Base-by-base conservation (phyloP, 2,113 vertebrate genomes). In the Stomatorhinus ivindoensis region DNA sequence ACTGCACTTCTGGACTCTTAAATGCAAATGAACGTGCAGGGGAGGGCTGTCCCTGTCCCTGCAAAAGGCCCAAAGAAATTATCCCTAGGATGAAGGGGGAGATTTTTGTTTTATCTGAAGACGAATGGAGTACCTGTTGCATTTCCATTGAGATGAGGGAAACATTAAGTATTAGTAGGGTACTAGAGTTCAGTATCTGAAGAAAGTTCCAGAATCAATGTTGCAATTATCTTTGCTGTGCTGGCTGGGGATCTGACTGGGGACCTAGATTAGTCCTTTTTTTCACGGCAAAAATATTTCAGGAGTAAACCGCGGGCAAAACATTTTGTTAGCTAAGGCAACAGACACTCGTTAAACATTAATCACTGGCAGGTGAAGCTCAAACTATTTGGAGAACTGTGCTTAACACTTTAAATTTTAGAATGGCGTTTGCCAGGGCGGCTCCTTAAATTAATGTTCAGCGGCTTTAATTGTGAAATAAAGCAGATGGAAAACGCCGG, bases 391-490 rank as follows among this genome's bases (percentile, higher is more conserved):
- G 50, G 47, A 53, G 48, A 53, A 69, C 50, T 69, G 42, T 88
- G 55, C 87, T 31, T 87, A 87, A 87, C 50, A 87, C 50, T 55
- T 53, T 5, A 55, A 11, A 58, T 86, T 83, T 65, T 53, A 86
- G 80, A 39, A 15, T 19, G 27, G 53, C n/a, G 24, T 58, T 46
- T 69, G 24, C n/a, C 61, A 15, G 44, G 35, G 83, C 84, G 31
- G 39, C 27, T 82, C 17, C 27, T 89, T 69, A 69, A 89, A 89
- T 69, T 69, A 86, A 86, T 65, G 55, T 89, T 89, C 44, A 24
- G 42, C 44, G 8, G 55, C 50, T 85, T 87, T 89, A 89, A 86
- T 89, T 89, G 87, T 87, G 44, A 58, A 61, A 86, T 86, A 69
- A 44, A 87, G 58, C 46, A 46, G 82, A 39, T 85, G 53, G 84